phyloP scores from a whole-genome alignment of 2,113 vertebrate species.

The Cacatua alba region DNA sequence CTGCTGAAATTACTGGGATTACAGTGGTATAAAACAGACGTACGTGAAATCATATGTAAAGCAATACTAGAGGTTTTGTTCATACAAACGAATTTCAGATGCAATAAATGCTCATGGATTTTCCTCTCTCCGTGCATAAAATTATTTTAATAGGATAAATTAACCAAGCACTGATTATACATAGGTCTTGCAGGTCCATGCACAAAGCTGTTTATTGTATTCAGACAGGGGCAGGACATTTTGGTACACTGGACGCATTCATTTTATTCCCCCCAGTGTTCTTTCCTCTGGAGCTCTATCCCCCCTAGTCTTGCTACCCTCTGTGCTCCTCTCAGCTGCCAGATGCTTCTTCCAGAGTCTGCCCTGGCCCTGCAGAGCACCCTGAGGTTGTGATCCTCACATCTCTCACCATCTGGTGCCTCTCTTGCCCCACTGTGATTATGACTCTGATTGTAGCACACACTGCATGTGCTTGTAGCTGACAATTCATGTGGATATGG shows the following conservation, averaged over 20 bases:
- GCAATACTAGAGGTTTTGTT: background rate
- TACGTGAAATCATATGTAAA: background rate
- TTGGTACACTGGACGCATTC: background rate
- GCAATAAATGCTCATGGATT: background rate
- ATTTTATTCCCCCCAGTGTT: background rate
- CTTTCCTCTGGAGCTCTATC: background rate
- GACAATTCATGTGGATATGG: background rate
- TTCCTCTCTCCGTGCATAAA: background rate
- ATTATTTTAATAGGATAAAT: background rate
- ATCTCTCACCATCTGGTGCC: slow-evolving; percentile 53
- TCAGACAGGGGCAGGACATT: background rate
- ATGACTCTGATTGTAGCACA: background rate
- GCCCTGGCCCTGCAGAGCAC: background rate
- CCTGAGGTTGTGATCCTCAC: background rate
- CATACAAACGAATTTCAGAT: background rate
- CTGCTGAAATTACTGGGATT: background rate
- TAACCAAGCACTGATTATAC: background rate
- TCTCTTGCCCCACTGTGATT: background rate
- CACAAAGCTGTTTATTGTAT: slow-evolving; percentile 3
- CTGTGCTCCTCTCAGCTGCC: slow-evolving; percentile 17
- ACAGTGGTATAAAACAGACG: background rate
- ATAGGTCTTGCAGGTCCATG: background rate
- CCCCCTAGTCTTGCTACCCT: background rate
- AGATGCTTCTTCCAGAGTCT: slow-evolving; percentile 8
- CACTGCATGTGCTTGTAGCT: background rate